Conservation (phyloP, 2,113 vertebrate genomes). For the Otis tarda region DNA sequence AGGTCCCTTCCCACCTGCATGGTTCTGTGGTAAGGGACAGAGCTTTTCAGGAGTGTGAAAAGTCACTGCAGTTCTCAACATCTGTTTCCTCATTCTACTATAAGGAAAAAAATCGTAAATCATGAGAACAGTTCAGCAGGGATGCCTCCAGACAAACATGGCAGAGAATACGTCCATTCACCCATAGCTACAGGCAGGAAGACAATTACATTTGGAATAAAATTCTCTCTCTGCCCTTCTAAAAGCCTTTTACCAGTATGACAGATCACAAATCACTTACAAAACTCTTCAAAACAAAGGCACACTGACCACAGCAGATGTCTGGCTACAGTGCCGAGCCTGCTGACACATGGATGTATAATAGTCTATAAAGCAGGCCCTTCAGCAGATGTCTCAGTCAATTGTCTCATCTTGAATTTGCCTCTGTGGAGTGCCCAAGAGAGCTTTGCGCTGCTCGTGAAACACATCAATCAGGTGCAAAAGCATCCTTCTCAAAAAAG, state of each 20-base stretch:
- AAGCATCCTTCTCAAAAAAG: background rate
- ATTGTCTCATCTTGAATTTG: background rate
- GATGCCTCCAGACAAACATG: background rate
- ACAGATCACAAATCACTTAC: background rate
- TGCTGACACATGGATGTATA: background rate
- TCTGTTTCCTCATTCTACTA: background rate
- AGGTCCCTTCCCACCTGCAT: background rate
- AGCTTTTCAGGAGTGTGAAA: background rate
- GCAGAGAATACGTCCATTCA: background rate
- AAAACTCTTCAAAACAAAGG: background rate
- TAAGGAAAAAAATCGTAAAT: background rate
- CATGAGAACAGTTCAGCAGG: background rate
- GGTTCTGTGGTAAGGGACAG: background rate
- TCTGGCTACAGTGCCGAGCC: background rate
- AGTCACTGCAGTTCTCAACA: background rate
- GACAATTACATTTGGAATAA: background rate
- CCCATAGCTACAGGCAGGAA: background rate
- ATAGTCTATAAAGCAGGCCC: background rate
- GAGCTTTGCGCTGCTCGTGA: background rate
- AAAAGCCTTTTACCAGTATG: background rate
- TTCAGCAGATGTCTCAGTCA: background rate
- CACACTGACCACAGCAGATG: background rate
- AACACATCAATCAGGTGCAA: background rate
- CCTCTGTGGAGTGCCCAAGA: background rate
- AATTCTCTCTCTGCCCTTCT: background rate